Evolutionary conservation across 2,113 vertebrate species (phyloP).

Genomic region (Atlantisia rogersi): DNA sequence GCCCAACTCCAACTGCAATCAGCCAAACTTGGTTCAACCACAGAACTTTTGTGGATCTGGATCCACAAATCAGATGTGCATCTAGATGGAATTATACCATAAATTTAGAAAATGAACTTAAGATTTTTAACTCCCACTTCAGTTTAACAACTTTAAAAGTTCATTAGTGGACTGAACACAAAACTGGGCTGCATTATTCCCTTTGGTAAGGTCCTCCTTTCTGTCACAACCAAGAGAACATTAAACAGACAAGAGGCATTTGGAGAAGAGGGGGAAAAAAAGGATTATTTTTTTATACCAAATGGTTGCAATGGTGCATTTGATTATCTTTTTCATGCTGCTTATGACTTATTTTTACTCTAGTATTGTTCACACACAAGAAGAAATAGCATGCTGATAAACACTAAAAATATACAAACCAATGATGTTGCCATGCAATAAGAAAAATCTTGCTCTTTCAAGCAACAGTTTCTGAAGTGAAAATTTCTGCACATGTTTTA

Average conservation of each 20-base stretch:
- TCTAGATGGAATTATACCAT: not conserved
- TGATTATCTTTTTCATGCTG: not conserved
- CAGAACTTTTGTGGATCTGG: not conserved
- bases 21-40: not conserved
- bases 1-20: not conserved
- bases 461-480: not conserved
- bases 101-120: not conserved
- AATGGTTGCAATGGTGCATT: not conserved
- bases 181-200: not conserved
- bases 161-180: not conserved
- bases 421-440: not conserved
- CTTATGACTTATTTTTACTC: not conserved
- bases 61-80: not conserved
- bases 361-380: not conserved
- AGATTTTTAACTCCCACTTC: not conserved
- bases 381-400: not conserved
- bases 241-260: not conserved
- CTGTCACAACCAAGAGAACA: not conserved
- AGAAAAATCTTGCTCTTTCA: conserved; percentile 23
- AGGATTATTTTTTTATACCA: not conserved
- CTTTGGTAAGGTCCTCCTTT: not conserved
- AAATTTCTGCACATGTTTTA: not conserved
- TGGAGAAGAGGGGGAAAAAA: not conserved
- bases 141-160: not conserved
- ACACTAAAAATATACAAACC: not conserved